A percentile compares a stretch with the other conserved stretches of the same genome.
These are phyloP conservation scores for Microchrysa polita DNA, from an alignment of 2,888 invertebrate genomes.

Conservation along the genomic window DNA sequence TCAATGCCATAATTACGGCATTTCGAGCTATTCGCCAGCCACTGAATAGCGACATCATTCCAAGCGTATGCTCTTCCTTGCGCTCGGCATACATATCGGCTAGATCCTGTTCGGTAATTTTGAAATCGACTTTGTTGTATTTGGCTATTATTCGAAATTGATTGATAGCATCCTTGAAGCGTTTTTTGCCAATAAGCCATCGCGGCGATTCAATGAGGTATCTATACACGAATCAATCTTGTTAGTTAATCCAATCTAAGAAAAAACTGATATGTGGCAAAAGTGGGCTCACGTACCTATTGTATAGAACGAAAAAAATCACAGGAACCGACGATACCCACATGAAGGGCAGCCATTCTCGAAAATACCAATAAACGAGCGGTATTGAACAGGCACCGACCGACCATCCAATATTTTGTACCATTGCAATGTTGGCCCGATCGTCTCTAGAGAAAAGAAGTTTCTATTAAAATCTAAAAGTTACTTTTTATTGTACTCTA, in stretches of 20 bases:
- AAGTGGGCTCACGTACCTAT: slow-evolving; percentile 22
- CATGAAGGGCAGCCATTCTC: slow-evolving; percentile 66
- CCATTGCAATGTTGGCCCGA: slow-evolving; percentile 66
- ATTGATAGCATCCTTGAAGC: slow-evolving; percentile 65
- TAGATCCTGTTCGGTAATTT: slow-evolving; percentile 63
- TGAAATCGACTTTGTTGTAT: slow-evolving; percentile 66
- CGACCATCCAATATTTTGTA: slow-evolving; percentile 68
- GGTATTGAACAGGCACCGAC: slow-evolving; percentile 66
- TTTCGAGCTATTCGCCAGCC: slow-evolving; percentile 68
- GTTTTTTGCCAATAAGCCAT: slow-evolving; percentile 70
- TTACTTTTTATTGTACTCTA: too few species aligned
- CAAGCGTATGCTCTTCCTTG: slow-evolving; percentile 62
- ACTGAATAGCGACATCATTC: slow-evolving; percentile 69
- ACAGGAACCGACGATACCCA: slow-evolving; percentile 66
- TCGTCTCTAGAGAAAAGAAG: slow-evolving; percentile 62
- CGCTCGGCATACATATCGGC: slow-evolving; percentile 61
- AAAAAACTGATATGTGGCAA: too few species aligned
- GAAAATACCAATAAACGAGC: slow-evolving; percentile 65
- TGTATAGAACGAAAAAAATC: slow-evolving; percentile 46
- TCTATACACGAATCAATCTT: too few species aligned
- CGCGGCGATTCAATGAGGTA: slow-evolving; percentile 73
- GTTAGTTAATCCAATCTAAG: too few species aligned
- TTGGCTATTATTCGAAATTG: slow-evolving; percentile 68
- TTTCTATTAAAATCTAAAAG: too few species aligned
- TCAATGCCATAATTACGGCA: slow-evolving; percentile 67